Base-by-base conservation (phyloP, 2,113 vertebrate genomes). In the Takifugu flavidus region DNA sequence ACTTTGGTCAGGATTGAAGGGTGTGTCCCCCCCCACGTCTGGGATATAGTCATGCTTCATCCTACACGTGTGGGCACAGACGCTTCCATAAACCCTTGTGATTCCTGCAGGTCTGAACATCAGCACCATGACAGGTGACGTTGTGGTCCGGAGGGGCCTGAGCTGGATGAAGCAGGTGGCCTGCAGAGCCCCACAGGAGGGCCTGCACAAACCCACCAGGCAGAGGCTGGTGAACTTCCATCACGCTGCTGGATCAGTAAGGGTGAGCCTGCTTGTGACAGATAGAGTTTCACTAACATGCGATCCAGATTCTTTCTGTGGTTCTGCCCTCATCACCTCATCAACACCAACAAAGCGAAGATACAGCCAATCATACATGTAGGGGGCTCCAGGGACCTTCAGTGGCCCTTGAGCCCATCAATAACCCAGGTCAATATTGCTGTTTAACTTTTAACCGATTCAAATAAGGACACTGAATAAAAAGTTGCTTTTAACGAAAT, bases 41-140 rank as follows among this genome's bases (percentile, higher is more conserved):
- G 45, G 10, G 28, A 15, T 57, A 39, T 4, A 53, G 14, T 34
- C 25, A 2, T 26, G 26, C n/a, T 62, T 62, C 0, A 53, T 56
- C 31, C 13, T 20, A 20, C 20, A 20, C 20, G 20, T 20, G 20
- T 20, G 34, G 43, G 52, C 58, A 39, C 49, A 67, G 46, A 13
- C 1, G 13, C 6, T 6, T 8, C 42, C 6, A 8, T 43, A 13
- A 13, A 43, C 42, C 27, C 1, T 47, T 25, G 14, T 20, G 20
- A 11, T 1, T 13, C 11, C n/a, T 62, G 53, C 56, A 76, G 82
- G 59, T 67, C 29, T 53, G 47, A 57, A 34, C 12, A 25, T 47
- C 46, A 12, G 3, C 70, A 58, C 11, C 62, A 86, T 91, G 88
- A 64, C 83, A 3, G 82, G 79, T 5, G 87, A 91, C 59, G 31